Evolutionary conservation across 2,113 vertebrate species (phyloP), one percentile per base, ranked within the genome.

Genomic region (Paramormyrops kingsleyae): DNA sequence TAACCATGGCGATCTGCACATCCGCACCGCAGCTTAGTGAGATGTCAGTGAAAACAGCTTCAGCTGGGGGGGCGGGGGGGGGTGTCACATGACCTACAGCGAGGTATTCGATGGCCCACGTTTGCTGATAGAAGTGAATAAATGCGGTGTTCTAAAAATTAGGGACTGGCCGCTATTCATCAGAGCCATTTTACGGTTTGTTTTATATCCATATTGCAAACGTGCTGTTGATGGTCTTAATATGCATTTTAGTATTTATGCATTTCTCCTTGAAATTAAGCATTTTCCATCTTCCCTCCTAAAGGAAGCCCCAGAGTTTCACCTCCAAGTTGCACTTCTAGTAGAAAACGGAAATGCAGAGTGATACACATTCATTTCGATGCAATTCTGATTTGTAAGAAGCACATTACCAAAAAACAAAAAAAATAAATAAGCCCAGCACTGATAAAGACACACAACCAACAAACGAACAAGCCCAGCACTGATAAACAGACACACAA

Each of bases 1-100:
- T 92, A 88, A 87, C 88, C 88, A 92, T 92, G 91, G 88, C 42
- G 90, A 92, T 88, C 56, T 83, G 46, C 6, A 13, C 31, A 56
- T 88, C 88, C 5, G 8, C 19, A 52, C 13, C 53, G 5, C n/a
- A 10, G 31, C 35, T 4, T 17, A 59, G 15, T 15, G 31, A 15
- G 7, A 89, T 31, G 77, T 89, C 52, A 27, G 49, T 8, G 12
- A 47, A 66, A 89, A 52, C 83, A 39, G 2, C 47, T 3, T 47
- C 46, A 53, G 31, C 21, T 83, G 52, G 15, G 52, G 52, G 5
- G 35, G 52, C 44, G 49, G 13, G 13, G 13, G 9, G 35, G 53
- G 83, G 31, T 19, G 15, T 17, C 46, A 12, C 6, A 1, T 80
- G 42, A 50, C 3, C 66, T 44, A 13, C 24, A 1, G 24, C 15